Conservation (phyloP, 2,113 vertebrate species). For the Sinocyclocheilus anshuiensis region DNA sequence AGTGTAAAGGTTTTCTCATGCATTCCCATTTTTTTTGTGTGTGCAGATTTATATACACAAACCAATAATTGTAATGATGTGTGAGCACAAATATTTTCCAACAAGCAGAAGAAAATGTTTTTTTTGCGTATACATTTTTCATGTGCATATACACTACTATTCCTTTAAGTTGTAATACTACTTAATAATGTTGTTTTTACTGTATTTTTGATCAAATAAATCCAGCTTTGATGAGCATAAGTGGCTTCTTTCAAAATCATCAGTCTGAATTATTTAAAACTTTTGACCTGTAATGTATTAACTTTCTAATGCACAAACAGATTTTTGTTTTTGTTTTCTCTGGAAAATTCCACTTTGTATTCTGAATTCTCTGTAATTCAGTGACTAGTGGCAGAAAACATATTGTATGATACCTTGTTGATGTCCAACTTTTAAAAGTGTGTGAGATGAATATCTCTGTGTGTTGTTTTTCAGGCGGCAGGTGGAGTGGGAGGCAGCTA, state of each 20-base stretch:
- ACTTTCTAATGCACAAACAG: too few species aligned
- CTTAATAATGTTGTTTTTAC: neutral
- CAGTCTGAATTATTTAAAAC: neutral
- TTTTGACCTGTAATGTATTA: neutral
- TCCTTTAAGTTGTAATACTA: neutral
- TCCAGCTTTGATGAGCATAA: neutral
- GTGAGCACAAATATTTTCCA: too few species aligned
- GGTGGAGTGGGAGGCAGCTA: slow-evolving; percentile 99
- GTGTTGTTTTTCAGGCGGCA: slow-evolving; percentile 86
- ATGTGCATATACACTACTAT: neutral
- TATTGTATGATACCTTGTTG: neutral
- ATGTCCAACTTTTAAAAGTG: neutral
- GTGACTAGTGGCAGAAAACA: neutral
- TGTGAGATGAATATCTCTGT: slow-evolving; percentile 36
- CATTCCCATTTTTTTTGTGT: too few species aligned
- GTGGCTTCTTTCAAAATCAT: neutral
- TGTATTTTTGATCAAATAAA: neutral
- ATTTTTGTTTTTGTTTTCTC: neutral
- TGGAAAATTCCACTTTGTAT: neutral
- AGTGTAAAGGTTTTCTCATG: too few species aligned
- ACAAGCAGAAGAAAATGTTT: too few species aligned
- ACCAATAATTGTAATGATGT: too few species aligned
- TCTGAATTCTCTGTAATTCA: neutral
- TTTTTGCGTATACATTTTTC: too few species aligned
- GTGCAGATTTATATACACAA: too few species aligned